A percentile compares a stretch with the other conserved stretches of the same genome.
Conservation (phyloP, 2,113 vertebrate genomes). For the Eurypyga helias region DNA sequence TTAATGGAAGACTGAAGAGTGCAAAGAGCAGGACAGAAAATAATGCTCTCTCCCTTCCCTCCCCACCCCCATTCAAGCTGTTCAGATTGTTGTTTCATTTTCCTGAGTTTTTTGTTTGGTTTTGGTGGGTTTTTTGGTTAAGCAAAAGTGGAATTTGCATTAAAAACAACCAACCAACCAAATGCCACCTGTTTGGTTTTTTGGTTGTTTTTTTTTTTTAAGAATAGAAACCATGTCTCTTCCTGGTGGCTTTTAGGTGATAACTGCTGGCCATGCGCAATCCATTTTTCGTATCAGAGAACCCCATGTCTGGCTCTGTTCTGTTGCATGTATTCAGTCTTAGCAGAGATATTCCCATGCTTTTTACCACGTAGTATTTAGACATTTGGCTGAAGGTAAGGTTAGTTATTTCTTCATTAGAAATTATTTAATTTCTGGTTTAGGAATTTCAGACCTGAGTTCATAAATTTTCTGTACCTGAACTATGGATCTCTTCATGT, state of each 20-base stretch:
- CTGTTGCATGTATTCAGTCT: background rate
- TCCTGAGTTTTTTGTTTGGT: background rate
- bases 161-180: background rate
- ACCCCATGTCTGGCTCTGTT: background rate
- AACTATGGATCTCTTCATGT: background rate
- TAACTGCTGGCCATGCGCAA: background rate
- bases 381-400: background rate
- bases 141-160: background rate
- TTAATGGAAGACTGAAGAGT: background rate
- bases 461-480: background rate
- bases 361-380: background rate
- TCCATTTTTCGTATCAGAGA: background rate
- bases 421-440: background rate
- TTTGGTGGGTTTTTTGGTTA: too few species aligned
- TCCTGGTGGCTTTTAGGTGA: background rate
- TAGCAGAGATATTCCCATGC: background rate
- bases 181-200: background rate
- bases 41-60: background rate
- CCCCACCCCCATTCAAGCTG: background rate
- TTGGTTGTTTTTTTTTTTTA: too few species aligned
- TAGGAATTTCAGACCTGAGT: background rate
- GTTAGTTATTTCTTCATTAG: background rate
- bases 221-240: background rate
- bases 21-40: background rate
- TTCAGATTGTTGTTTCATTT: background rate